Base-by-base conservation (phyloP, 37 sponge, comb jelly and placozoan species). In the Chondrosia reniformis region DNA sequence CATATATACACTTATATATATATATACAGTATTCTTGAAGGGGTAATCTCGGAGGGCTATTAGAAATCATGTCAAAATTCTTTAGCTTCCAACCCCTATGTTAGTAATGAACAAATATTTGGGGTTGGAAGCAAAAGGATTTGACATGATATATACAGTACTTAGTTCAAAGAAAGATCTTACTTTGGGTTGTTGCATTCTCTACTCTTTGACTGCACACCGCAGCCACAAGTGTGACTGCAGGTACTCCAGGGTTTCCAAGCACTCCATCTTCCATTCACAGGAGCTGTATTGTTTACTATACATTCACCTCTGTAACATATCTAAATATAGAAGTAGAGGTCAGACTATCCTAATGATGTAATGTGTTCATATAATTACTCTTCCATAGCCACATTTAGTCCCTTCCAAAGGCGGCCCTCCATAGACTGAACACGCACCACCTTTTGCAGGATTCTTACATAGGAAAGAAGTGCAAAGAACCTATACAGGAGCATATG, bases 381-480 rank as follows among this genome's bases (percentile, higher is more conserved):
- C 79, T 30, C 44, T 64, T 3, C 17, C 33, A 34, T 39, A 3
- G 1, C 79, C 79, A 57, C 79, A 78, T 7, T 36, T 4, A 19
- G 65, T 78, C 3, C 79, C 63, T 37, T 78, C 79, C 22, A 69
- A n/a, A 25, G 72, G 44, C 15, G 72, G 72, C 22, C 39, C 12
- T 24, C 42, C 39, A 24, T 69, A 24, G 22, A 44, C 42, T 25
- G 24, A 69, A 38, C 72, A 69, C 25, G 24, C 17, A 44, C 36
- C 36, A 2, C 37, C 42, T 41, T 69, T 40, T 24, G 39, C 72
- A 2, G n/a, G n/a, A n/a, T 9, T 40, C 72, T 69, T 69, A 34
- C 72, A 69, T 21, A 22, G 42, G 72, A 69, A 69, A 19, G n/a
- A n/a, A n/a, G n/a, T n/a, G n/a, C n/a, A n/a, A n/a, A n/a, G n/a